phyloP scores from a whole-genome alignment of 2,888 invertebrate genomes.

The Drosophila percnosoma region DNA sequence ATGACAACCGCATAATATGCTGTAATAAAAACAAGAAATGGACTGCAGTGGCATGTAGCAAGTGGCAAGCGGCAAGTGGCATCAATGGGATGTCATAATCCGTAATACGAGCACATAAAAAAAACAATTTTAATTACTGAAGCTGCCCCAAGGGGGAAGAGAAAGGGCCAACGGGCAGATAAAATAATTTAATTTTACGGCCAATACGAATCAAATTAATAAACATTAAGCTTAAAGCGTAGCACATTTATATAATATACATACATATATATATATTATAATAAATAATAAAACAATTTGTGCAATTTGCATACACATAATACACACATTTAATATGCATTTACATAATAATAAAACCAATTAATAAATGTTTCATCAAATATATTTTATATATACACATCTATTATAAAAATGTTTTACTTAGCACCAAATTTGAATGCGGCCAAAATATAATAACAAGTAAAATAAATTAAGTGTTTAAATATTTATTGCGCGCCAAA shows the following conservation, averaged over 20 bases:
- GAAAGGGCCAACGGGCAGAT: conserved; percentile 19
- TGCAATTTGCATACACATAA: background rate
- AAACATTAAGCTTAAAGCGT: background rate
- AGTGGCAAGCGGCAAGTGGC: conserved; percentile 16
- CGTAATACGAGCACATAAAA: conserved; percentile 69
- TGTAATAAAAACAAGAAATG: conserved; percentile 71
- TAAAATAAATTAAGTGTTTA: background rate
- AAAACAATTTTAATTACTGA: conserved; percentile 81
- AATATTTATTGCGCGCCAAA: background rate
- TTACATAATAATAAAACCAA: background rate
- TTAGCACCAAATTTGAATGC: background rate
- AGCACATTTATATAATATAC: background rate
- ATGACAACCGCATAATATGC: conserved; percentile 81
- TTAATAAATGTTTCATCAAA: background rate
- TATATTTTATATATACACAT: background rate
- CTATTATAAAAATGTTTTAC: background rate
- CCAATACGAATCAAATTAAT: conserved; percentile 11
- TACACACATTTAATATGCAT: background rate
- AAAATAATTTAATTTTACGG: conserved; percentile 28
- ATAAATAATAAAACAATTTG: no score
- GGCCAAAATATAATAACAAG: background rate
- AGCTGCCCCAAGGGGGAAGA: conserved; percentile 48
- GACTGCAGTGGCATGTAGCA: conserved; percentile 1
- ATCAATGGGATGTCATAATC: conserved; percentile 78
- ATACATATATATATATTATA: background rate